Conservation (phyloP, 2,113 vertebrate species). For the Oostethus manadensis region DNA sequence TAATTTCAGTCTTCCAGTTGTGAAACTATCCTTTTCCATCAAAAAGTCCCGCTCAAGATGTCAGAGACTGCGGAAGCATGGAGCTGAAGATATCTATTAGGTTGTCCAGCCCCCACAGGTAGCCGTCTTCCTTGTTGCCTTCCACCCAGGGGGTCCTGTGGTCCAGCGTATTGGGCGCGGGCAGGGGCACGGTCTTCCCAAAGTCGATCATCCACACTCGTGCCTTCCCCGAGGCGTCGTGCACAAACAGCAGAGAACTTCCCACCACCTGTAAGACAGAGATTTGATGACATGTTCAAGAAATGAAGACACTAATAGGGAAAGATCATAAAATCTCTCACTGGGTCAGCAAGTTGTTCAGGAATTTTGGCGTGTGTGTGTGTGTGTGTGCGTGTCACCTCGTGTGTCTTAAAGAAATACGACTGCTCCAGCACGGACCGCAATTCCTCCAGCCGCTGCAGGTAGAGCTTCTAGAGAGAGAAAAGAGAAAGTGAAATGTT, state of each 20-base stretch:
- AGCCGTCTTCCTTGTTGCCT: conserved; percentile 87
- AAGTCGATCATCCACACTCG: conserved; percentile 94
- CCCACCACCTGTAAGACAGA: conserved; percentile 77
- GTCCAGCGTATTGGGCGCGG: conserved; percentile 68
- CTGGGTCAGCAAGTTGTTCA: conserved; percentile 15
- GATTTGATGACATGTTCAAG: background rate
- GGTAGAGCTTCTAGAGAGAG: conserved; percentile 71
- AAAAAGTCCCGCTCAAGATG: conserved; percentile 27
- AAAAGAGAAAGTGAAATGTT: background rate
- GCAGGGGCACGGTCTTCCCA: conserved; percentile 82
- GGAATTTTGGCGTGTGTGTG: background rate
- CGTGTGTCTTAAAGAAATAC: conserved; percentile 79
- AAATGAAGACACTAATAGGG: too few relatives aligned
- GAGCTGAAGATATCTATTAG: conserved; percentile 74
- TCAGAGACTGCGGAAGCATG: conserved; percentile 55
- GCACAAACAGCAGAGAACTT: conserved; percentile 87
- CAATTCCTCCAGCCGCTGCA: conserved; percentile 74
- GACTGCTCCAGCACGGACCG: conserved; percentile 76
- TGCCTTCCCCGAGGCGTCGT: conserved; percentile 77
- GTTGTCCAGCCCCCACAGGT: conserved; percentile 89
- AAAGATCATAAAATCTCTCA: background rate
- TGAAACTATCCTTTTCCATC: conserved; percentile 5
- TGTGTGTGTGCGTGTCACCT: conserved; percentile 66
- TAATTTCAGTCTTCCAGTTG: background rate
- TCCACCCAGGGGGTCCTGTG: conserved; percentile 84